Base-by-base conservation (phyloP, 2,888 invertebrate species). In the Conops quadrifasciatus region DNA sequence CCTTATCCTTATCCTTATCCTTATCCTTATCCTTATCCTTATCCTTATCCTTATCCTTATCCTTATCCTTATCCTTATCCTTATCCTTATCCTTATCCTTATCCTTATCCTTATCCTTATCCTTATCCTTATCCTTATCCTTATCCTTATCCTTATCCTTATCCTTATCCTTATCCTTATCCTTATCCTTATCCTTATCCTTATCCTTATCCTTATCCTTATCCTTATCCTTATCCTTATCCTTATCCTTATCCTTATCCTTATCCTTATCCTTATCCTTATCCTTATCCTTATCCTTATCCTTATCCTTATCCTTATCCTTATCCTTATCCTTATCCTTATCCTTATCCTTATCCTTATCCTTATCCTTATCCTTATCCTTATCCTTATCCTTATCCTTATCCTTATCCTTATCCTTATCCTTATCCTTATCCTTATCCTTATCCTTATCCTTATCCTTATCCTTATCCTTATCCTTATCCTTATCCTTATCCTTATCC, bases 1-100 rank as follows among this genome's bases (percentile, higher is more conserved):
- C 45, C 45, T 45, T 45, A 45, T 45, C 45, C 45, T 45, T 45
- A 45, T 45, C 45, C 45, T 45, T 45, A 45, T 45, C 45, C 45
- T 45, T 45, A 45, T 45, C 45, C 45, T 45, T 45, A 45, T 45
- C 45, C 45, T 45, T 45, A 45, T 45, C 45, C 45, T 45, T 45
- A 45, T 45, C 45, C 45, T 45, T 45, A 45, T 45, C 45, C 45
- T 45, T 45, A 45, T 45, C 45, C 45, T 45, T 45, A 45, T 45
- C 45, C 45, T 45, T 45, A 45, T 45, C 45, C 45, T 45, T 45
- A 45, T 45, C 45, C 45, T 45, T 45, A 45, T 45, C 45, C 45
- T 45, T 45, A 45, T 45, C 45, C 45, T 45, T 45, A 45, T 45
- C 45, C 45, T 45, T 45, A 45, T 45, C 45, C 45, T 45, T 45